Conservation (phyloP, 2,888 invertebrate species). For the Stenoptilia bipunctidactyla region DNA sequence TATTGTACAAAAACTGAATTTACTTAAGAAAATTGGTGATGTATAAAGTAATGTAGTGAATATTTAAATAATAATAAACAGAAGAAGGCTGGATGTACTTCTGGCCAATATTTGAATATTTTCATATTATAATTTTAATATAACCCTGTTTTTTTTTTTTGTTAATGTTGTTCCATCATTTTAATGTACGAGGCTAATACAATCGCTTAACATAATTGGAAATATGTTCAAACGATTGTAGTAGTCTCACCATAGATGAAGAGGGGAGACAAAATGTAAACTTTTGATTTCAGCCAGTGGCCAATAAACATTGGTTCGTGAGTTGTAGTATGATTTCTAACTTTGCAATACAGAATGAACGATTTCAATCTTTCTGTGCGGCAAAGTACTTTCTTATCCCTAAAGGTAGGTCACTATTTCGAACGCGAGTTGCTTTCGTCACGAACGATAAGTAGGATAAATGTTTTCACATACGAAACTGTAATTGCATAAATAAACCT, state of each 20-base stretch:
- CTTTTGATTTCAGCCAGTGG: slow-evolving; percentile 67
- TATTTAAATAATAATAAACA: slow-evolving; percentile 66
- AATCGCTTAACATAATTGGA: slow-evolving; percentile 23
- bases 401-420: no score
- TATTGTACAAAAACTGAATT: slow-evolving; percentile 72
- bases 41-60: slow-evolving; percentile 69
- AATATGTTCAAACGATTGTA: slow-evolving; percentile 23
- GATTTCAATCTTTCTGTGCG: not conserved
- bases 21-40: slow-evolving; percentile 71
- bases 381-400: no score
- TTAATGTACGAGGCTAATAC: slow-evolving; percentile 47
- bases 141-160: slow-evolving; percentile 68
- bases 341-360: slow-evolving; percentile 5
- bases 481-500: no score
- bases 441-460: no score
- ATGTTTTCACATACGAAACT: no score
- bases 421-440: no score
- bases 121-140: slow-evolving; percentile 72
- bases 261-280: slow-evolving; percentile 54
- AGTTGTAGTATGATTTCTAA: slow-evolving; percentile 50
- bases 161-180: slow-evolving; percentile 62
- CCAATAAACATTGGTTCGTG: slow-evolving; percentile 68
- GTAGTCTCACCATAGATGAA: slow-evolving; percentile 39
- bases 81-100: slow-evolving; percentile 62
- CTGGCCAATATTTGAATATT: slow-evolving; percentile 69